phyloP scores from a whole-genome alignment of 2,888 invertebrate genomes.

The Oegoconia quadripuncta region DNA sequence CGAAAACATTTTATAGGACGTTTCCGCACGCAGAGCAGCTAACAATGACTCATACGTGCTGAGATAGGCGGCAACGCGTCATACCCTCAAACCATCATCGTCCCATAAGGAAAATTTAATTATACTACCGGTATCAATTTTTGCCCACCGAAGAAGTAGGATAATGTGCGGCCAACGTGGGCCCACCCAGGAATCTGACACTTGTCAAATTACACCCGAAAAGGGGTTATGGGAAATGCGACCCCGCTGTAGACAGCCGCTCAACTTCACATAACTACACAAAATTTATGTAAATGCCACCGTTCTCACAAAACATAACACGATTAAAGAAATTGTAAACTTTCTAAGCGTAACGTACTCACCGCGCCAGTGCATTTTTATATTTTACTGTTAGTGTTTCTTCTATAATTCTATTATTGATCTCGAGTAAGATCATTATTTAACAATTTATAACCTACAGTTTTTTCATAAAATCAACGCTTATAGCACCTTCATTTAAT shows the following conservation, averaged over 20 bases:
- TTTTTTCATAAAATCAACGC: slow-evolving; percentile 76
- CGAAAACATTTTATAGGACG: slow-evolving; percentile 61
- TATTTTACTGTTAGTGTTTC: slow-evolving; percentile 97
- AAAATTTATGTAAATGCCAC: slow-evolving; percentile 25
- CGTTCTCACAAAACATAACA: slow-evolving; percentile 44
- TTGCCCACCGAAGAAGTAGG: slow-evolving; percentile 18
- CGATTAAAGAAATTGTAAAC: slow-evolving; percentile 62
- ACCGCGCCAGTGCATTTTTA: slow-evolving; percentile 97
- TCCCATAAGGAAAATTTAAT: slow-evolving; percentile 37
- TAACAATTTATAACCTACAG: slow-evolving; percentile 77
- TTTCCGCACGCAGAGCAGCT: slow-evolving; percentile 65
- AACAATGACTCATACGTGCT: slow-evolving; percentile 72
- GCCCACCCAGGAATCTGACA: slow-evolving; percentile 73
- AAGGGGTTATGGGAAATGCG: slow-evolving; percentile 60
- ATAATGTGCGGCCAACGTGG: slow-evolving; percentile 59
- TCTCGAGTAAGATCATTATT: slow-evolving; percentile 97
- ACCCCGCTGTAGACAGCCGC: slow-evolving; percentile 35
- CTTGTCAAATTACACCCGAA: slow-evolving; percentile 62
- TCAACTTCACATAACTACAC: slow-evolving; percentile 24
- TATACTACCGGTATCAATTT: slow-evolving; percentile 25
- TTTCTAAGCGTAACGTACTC: slow-evolving; percentile 82
- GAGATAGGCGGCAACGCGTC: slow-evolving; percentile 66
- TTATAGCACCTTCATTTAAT: slow-evolving; percentile 79
- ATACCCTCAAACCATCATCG: slow-evolving; percentile 37
- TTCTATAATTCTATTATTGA: slow-evolving; percentile 99